Conservation (phyloP, 1,140 invertebrate genomes). For the Drosophila asahinai region DNA sequence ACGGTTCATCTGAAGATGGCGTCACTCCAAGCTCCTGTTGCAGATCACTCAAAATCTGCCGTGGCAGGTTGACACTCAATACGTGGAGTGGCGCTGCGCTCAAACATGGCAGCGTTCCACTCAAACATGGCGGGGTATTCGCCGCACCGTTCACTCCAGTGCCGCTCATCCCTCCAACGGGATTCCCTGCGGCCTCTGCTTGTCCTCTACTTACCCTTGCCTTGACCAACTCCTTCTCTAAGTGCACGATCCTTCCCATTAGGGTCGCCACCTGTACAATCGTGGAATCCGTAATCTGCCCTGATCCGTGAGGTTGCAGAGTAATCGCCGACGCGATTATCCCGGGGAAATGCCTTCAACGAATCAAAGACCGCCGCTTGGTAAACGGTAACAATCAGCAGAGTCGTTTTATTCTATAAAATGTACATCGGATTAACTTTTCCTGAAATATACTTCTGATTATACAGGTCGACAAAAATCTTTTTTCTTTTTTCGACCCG, state of each 20-base stretch:
- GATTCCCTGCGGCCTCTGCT: neutral
- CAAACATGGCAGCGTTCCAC: too few species aligned
- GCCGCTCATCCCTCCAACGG: neutral
- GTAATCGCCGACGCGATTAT: too few species aligned
- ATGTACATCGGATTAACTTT: too few species aligned
- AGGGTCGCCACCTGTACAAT: neutral
- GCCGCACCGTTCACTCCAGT: slow-evolving; percentile 2
- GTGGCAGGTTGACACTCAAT: slow-evolving; percentile 4
- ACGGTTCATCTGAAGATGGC: neutral
- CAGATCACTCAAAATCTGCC: too few species aligned
- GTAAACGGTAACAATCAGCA: too few species aligned
- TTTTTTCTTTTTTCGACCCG: too few species aligned
- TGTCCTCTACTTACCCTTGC: slow-evolving; percentile 3
- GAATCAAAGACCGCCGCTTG: too few species aligned
- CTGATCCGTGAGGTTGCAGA: neutral
- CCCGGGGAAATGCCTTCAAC: too few species aligned
- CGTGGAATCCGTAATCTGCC: neutral
- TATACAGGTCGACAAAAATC: too few species aligned
- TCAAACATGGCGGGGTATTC: neutral
- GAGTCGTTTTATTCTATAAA: too few species aligned
- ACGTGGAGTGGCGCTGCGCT: too few species aligned
- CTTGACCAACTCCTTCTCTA: slow-evolving; percentile 2
- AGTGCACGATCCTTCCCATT: neutral
- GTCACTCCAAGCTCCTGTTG: neutral
- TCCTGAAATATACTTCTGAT: too few species aligned